phyloP scores from a whole-genome alignment of 2,113 vertebrate genomes.

The Phasianus colchicus region DNA sequence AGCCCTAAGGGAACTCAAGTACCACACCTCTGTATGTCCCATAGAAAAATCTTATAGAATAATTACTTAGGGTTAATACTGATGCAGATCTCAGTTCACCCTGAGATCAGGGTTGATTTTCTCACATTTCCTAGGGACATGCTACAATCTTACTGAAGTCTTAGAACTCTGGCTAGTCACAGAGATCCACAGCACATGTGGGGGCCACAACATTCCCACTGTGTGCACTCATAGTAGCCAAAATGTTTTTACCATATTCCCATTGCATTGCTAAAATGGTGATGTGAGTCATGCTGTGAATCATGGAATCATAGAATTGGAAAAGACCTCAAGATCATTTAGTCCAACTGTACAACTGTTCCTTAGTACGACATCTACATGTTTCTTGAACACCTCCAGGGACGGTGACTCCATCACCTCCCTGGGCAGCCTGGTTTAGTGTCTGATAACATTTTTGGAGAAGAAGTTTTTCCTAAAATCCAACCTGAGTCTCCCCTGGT shows the following conservation, averaged over 20 bases:
- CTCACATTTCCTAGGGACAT: not conserved
- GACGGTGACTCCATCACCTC: too few species aligned
- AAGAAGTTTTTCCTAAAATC: too few species aligned
- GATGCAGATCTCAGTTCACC: not conserved
- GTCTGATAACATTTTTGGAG: too few species aligned
- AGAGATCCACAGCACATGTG: not conserved
- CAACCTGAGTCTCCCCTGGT: too few species aligned
- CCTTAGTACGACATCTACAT: too few species aligned
- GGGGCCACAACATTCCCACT: not conserved
- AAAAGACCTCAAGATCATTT: too few species aligned
- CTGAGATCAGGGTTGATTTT: not conserved
- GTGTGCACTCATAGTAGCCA: not conserved
- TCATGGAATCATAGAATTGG: not conserved
- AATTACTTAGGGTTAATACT: not conserved
- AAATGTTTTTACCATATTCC: not conserved
- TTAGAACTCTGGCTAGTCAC: not conserved
- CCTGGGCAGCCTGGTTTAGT: too few species aligned
- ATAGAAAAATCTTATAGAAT: not conserved
- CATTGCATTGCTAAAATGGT: not conserved
- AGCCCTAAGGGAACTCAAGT: not conserved
- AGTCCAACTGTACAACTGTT: too few species aligned
- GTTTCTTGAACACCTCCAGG: too few species aligned
- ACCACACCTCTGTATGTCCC: not conserved
- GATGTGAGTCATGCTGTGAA: not conserved
- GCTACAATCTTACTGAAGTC: not conserved